Evolutionary conservation across 92 coral and sea anemone species (phyloP).

Genomic region (Nematostella vectensis): DNA sequence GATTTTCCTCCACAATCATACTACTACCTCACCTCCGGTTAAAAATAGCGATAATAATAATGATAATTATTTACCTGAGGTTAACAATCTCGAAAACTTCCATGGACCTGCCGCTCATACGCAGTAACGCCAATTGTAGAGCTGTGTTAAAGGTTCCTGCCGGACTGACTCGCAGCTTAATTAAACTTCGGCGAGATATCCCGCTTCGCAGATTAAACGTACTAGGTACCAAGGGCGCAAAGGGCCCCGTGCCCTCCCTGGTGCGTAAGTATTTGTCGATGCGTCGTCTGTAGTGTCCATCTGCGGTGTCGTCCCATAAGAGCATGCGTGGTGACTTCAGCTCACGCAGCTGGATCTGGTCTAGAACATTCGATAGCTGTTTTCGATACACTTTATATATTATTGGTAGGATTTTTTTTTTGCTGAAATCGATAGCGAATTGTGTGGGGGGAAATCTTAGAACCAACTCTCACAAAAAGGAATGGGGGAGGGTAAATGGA

Average conservation of each 20-base stretch:
- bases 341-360: slow-evolving; percentile 18
- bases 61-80: slow-evolving; percentile 37
- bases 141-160: slow-evolving; percentile 52
- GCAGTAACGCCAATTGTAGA: slow-evolving; percentile 40
- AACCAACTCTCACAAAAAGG: too few relatives aligned
- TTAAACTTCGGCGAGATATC: slow-evolving; percentile 19
- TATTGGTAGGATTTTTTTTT: too few relatives aligned
- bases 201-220: slow-evolving; percentile 26
- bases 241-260: slow-evolving; percentile 20
- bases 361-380: too few relatives aligned
- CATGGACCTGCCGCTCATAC: slow-evolving; percentile 16
- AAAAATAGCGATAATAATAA: too few relatives aligned
- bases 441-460: too few relatives aligned
- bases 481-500: too few relatives aligned
- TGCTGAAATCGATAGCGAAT: too few relatives aligned
- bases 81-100: slow-evolving; percentile 36
- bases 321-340: slow-evolving; percentile 25
- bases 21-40: too few relatives aligned
- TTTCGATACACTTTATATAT: too few relatives aligned
- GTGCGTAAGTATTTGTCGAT: slow-evolving; percentile 5
- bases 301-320: slow-evolving; percentile 36
- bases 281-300: slow-evolving; percentile 14
- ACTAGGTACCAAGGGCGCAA: slow-evolving; percentile 18
- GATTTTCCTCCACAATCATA: too few relatives aligned
- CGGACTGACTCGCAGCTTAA: slow-evolving; percentile 32